Evolutionary conservation across 2,888 invertebrate species (phyloP), one percentile per base, ranked within the genome.

Genomic region (Lordiphosa andalusiaca): DNA sequence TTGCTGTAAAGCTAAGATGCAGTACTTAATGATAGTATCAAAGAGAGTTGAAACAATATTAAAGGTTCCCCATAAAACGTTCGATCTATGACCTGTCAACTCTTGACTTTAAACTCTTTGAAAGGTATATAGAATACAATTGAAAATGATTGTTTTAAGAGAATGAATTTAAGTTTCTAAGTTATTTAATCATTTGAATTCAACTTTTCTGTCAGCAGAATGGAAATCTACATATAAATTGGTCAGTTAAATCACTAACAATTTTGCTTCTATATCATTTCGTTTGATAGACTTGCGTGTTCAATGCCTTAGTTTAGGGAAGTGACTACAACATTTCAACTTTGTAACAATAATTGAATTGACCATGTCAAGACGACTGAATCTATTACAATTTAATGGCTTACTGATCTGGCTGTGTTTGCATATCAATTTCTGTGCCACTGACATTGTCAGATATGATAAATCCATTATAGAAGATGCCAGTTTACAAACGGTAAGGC

Each of bases 401-500:
- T 10, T 13, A 9, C 6, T 53, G 1, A 6, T 68, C n/a, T 62
- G 38, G 10, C n/a, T 67, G 1, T 23, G 16, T 2, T 6, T 60
- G 23, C 10, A 19, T 13, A 23, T 12, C n/a, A 6, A 40, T 7
- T 6, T 25, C 1, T 7, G 10, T 13, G 7, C 16, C 1, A 1
- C 33, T 9, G 16, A 33, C 6, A 30, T 63, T 10, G n/a, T 64
- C 4, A 7, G 5, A 21, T 35, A 41, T 5, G 40, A 55, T 13
- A 23, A 42, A n/a, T 16, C 10, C 2, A 35, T 73, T 6, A 21
- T 47, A 2, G 71, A 73, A 40, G 74, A 73, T 55, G 48, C 52
- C 0, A 13, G 13, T 2, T 30, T 77, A 16, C 46, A 21, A n/a
- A 49, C 61, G 21, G 76, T 83, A 13, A 52, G 59, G 7, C 3